These are phyloP conservation scores for Gallinago undulata DNA, from an alignment of 2,113 vertebrate species.

Conservation along the genomic window DNA sequence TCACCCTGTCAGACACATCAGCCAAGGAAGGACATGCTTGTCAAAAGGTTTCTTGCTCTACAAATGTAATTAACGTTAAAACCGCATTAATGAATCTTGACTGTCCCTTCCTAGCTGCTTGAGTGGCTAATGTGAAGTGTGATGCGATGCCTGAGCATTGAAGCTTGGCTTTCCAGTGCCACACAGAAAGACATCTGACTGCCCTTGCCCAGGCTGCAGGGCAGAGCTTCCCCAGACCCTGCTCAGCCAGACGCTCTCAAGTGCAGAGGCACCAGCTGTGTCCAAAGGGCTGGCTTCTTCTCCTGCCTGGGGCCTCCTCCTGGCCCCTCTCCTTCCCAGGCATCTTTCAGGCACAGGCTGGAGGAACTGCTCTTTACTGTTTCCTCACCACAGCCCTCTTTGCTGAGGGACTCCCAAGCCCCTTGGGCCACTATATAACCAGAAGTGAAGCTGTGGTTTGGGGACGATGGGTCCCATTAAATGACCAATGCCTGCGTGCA, in stretches of 20 bases:
- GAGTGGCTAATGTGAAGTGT: not conserved
- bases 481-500: not conserved
- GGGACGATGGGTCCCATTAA: not conserved
- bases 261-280: rapidly evolving
- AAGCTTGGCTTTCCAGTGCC: not conserved
- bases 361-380: not conserved
- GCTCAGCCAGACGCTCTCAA: not conserved
- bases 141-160: not conserved
- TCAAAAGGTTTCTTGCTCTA: not conserved
- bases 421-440: not conserved
- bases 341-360: not conserved
- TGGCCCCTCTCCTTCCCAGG: not conserved
- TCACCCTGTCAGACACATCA: not conserved
- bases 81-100: not conserved
- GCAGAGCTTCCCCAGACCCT: not conserved
- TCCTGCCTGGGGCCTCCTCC: not conserved
- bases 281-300: not conserved
- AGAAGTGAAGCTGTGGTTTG: not conserved
- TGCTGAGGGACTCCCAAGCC: not conserved
- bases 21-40: not conserved
- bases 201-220: not conserved
- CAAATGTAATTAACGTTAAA: not conserved
- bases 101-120: not conserved
- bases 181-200: not conserved
- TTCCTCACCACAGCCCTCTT: not conserved